Percentiles rank a stretch among this genome's conserved stretches.
These are phyloP conservation scores for Leptopilina clavipes DNA, from an alignment of 1,140 invertebrate genomes.

Conservation along the genomic window DNA sequence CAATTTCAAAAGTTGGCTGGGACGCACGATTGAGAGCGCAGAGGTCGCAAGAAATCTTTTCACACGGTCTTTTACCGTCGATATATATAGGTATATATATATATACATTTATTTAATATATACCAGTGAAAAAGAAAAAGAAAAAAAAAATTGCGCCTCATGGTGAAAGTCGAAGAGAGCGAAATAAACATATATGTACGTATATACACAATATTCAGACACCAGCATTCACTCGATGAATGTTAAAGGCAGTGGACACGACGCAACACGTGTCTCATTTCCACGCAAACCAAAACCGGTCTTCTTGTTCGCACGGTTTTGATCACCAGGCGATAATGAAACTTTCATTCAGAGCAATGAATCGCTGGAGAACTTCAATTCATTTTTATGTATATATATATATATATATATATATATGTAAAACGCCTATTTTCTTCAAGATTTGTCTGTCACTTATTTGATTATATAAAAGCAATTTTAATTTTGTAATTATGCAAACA, in stretches of 20 bases:
- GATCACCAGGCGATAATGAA: constrained; percentile 1
- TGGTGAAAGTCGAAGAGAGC: constrained; percentile 22
- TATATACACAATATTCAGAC: constrained; percentile 9
- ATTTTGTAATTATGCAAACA: too few species aligned
- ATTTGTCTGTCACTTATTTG: neutral
- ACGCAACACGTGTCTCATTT: constrained; percentile 28
- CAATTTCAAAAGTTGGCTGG: neutral
- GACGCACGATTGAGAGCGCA: constrained; percentile 2
- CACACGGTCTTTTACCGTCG: constrained; percentile 20
- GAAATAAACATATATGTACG: too few species aligned
- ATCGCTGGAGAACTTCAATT: neutral
- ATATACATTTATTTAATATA: neutral
- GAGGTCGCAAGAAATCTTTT: constrained; percentile 20
- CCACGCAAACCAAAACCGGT: neutral
- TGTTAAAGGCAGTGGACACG: neutral
- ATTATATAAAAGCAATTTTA: too few species aligned
- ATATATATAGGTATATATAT: neutral
- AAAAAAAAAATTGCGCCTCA: neutral
- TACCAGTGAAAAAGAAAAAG: neutral
- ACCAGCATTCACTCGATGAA: neutral
- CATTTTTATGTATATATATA: too few species aligned
- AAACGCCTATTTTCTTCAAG: too few species aligned
- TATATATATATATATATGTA: too few species aligned
- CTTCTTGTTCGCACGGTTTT: constrained; percentile 9
- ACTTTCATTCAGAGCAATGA: constrained; percentile 20